phyloP scores from a whole-genome alignment of 1,140 invertebrate genomes.

The Triops cancriformis region DNA sequence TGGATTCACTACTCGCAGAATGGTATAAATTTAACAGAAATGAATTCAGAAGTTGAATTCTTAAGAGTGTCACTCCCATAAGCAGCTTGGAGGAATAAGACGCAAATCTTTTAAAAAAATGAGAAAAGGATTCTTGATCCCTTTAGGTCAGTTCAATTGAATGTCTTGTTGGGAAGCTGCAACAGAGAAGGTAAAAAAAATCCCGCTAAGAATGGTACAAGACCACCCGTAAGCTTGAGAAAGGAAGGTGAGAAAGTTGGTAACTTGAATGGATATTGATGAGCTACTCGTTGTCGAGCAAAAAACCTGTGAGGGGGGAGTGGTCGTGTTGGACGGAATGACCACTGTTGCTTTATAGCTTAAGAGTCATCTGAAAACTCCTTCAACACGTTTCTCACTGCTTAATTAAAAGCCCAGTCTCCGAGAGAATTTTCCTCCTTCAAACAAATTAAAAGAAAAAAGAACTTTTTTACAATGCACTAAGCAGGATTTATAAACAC shows the following conservation, averaged over 20 bases:
- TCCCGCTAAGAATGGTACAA: background rate
- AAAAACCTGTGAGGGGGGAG: background rate
- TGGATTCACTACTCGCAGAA: background rate
- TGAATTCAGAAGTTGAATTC: no score
- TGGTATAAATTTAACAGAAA: background rate
- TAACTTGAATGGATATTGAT: constrained; percentile 9
- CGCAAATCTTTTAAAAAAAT: no score
- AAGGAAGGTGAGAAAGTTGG: background rate
- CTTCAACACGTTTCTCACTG: background rate
- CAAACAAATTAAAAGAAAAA: no score
- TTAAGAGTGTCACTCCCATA: no score
- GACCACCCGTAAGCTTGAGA: background rate
- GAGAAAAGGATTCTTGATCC: background rate
- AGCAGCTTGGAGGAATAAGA: no score
- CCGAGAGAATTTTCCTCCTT: background rate
- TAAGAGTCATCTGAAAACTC: background rate
- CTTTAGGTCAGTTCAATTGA: background rate
- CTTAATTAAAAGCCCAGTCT: constrained; percentile 4
- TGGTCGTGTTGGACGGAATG: background rate
- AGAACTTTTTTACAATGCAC: no score
- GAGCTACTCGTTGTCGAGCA: background rate
- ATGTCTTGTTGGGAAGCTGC: no score
- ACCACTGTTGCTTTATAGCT: background rate
- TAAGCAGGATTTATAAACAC: no score
- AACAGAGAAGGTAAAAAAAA: background rate